Percentiles rank a stretch among this genome's conserved stretches.
phyloP scores from a whole-genome alignment of 1,140 invertebrate species.

The Rhizoglyphus robini region DNA sequence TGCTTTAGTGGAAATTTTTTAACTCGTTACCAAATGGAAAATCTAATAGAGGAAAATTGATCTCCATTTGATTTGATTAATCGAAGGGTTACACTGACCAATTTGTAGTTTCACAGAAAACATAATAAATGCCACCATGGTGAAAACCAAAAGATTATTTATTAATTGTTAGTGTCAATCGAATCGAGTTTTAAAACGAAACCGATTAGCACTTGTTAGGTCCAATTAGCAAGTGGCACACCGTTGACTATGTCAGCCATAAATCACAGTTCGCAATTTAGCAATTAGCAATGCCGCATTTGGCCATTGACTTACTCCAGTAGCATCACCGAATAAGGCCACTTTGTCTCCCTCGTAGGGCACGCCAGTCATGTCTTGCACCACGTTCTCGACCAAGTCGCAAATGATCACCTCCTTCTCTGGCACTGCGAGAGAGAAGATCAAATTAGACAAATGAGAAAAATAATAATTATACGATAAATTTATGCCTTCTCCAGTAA shows the following conservation, averaged over 20 bases:
- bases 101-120: too few relatives aligned
- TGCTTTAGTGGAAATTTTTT: background rate
- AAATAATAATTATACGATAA: background rate
- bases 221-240: too few relatives aligned
- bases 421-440: slow-evolving; percentile 47
- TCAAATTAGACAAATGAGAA: background rate
- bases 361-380: slow-evolving; percentile 54
- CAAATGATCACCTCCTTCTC: slow-evolving; percentile 69
- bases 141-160: too few relatives aligned
- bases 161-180: too few relatives aligned
- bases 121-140: too few relatives aligned
- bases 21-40: background rate
- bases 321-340: slow-evolving; percentile 63
- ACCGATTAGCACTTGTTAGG: too few relatives aligned
- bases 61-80: slow-evolving; percentile 12
- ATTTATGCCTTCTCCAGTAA: background rate
- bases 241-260: too few relatives aligned
- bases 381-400: slow-evolving; percentile 57
- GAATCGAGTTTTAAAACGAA: too few relatives aligned
- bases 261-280: background rate
- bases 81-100: slow-evolving; percentile 16
- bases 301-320: slow-evolving; percentile 51
- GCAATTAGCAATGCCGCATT: background rate
- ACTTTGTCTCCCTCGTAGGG: slow-evolving; percentile 64
- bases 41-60: background rate